Percentiles rank a stretch among this genome's conserved stretches.
phyloP scores from a whole-genome alignment of 2,888 invertebrate genomes.

The Tachystola acroxantha region DNA sequence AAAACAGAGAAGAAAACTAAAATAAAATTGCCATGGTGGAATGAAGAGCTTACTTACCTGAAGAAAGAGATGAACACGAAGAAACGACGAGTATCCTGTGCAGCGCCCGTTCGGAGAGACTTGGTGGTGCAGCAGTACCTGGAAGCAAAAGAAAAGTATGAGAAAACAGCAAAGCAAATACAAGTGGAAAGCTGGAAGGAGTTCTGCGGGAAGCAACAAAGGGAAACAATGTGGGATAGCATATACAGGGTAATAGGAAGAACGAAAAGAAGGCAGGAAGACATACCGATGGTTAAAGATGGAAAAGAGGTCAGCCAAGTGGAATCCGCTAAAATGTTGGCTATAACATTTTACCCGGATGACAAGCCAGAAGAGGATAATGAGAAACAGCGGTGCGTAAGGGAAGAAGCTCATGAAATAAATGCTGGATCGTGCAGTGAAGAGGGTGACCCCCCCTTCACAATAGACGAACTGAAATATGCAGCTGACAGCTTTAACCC shows the following conservation, averaged over 20 bases:
- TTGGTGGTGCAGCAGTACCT: conserved; percentile 3
- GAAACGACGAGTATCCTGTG: conserved; percentile 13
- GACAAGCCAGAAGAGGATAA: neutral
- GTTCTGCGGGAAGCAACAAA: conserved; percentile 8
- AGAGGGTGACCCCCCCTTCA: conserved; percentile 9
- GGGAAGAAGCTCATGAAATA: too few species aligned
- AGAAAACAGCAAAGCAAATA: neutral
- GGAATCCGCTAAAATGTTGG: conserved; percentile 8
- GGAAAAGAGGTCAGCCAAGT: neutral
- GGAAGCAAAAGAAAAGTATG: neutral
- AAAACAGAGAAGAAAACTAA: conserved; percentile 1
- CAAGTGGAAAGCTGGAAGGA: conserved; percentile 8
- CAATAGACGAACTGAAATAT: conserved; percentile 2
- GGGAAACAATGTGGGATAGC: conserved; percentile 11
- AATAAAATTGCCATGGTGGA: conserved; percentile 18
- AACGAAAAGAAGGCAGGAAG: conserved; percentile 1
- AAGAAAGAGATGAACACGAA: conserved; percentile 12
- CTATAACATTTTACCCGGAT: conserved; percentile 5
- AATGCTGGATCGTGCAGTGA: neutral
- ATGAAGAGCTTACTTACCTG: conserved; percentile 8
- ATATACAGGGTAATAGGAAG: conserved; percentile 7
- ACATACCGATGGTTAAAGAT: conserved; percentile 4
- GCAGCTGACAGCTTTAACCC: conserved; percentile 7
- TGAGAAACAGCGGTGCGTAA: too few species aligned
- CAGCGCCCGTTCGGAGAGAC: conserved; percentile 12